phyloP scores from a whole-genome alignment of 1,140 invertebrate genomes.

The Zaprionus inermis region DNA sequence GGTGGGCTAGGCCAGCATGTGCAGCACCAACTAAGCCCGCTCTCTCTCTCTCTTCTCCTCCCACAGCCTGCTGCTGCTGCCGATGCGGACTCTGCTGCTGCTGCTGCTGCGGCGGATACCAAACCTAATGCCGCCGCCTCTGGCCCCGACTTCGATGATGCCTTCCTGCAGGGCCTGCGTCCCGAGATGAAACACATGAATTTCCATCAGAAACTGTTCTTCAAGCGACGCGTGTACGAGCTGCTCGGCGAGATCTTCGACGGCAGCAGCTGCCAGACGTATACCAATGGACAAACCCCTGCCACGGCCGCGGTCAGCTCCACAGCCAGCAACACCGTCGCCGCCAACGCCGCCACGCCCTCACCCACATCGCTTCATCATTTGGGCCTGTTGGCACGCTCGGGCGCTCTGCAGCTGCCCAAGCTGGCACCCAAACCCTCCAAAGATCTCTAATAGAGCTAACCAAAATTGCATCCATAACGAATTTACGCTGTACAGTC shows the following conservation, averaged over 20 bases:
- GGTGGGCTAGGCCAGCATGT: not conserved
- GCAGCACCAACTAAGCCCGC: not conserved
- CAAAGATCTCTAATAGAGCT: constrained; percentile 36
- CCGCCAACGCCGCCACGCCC: not conserved
- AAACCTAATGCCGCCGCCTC: not conserved
- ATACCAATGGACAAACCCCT: constrained; percentile 14
- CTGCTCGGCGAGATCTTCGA: constrained; percentile 68
- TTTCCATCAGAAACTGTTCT: constrained; percentile 72
- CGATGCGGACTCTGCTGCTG: not conserved
- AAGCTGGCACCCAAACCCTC: constrained; percentile 35
- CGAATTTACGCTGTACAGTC: constrained; percentile 8
- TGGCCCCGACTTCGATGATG: constrained; percentile 67
- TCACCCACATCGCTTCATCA: constrained; percentile 26
- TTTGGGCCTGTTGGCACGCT: constrained; percentile 24
- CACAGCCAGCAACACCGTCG: not conserved
- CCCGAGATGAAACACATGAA: constrained; percentile 76
- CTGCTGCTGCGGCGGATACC: not conserved
- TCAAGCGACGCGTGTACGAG: constrained; percentile 75
- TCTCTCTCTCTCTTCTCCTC: not conserved
- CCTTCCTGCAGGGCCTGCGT: constrained; percentile 68
- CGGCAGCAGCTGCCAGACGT: not conserved
- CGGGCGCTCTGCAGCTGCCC: constrained; percentile 46
- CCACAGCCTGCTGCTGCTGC: not conserved
- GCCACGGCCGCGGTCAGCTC: too few species aligned
- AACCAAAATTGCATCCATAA: not conserved